Evolutionary conservation across 1,140 invertebrate species (phyloP).

Genomic region (Pygmarrhopalites habei): DNA sequence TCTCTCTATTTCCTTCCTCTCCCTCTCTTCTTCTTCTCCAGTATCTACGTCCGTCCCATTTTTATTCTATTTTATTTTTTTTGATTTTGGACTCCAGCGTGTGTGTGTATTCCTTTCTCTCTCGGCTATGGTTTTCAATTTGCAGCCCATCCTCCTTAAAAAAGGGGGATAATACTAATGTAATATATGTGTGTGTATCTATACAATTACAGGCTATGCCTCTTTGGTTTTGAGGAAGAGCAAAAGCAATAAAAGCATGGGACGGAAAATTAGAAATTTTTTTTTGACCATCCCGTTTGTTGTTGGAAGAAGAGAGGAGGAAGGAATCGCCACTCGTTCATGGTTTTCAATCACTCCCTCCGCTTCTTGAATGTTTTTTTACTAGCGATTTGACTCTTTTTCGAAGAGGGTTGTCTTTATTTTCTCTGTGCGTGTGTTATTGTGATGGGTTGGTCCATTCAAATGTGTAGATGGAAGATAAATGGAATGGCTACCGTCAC

Average conservation of each 20-base stretch:
- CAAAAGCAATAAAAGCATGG: slow-evolving; percentile 18
- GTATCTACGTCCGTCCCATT: not conserved
- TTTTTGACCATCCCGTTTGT: too few relatives aligned
- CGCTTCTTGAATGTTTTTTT: too few relatives aligned
- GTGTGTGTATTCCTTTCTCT: not conserved
- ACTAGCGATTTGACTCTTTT: too few relatives aligned
- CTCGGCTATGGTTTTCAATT: not conserved
- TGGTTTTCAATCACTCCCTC: too few relatives aligned
- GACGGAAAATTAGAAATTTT: slow-evolving; percentile 29
- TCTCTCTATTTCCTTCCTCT: not conserved
- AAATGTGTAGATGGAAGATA: too few relatives aligned
- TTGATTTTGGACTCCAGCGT: not conserved
- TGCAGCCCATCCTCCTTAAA: not conserved
- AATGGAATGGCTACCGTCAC: too few relatives aligned
- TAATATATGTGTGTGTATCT: not conserved
- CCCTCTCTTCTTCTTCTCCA: not conserved
- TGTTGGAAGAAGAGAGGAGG: too few relatives aligned
- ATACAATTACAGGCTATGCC: not conserved
- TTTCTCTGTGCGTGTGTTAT: too few relatives aligned
- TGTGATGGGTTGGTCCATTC: too few relatives aligned
- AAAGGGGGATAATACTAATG: too few relatives aligned
- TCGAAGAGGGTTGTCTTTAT: too few relatives aligned
- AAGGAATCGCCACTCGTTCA: too few relatives aligned
- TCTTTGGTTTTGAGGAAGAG: not conserved
- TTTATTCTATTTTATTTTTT: not conserved